phyloP scores from a whole-genome alignment of 2,113 vertebrate species.

The Brachyhypopomus gauderio region DNA sequence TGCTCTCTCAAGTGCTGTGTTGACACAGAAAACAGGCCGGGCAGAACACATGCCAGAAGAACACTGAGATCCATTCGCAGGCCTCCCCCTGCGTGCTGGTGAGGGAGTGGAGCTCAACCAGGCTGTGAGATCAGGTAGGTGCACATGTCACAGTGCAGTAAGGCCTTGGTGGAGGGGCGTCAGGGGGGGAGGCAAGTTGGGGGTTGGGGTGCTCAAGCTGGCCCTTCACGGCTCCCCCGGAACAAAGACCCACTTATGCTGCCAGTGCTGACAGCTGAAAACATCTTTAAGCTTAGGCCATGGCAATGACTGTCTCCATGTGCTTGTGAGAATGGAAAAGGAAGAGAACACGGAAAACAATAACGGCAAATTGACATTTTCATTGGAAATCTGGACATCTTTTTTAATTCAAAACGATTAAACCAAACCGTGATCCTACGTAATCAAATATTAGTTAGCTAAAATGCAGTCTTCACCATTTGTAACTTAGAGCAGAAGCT shows the following conservation, averaged over 20 bases:
- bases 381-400: not conserved
- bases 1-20: constrained; percentile 73
- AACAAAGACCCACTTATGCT: constrained; percentile 76
- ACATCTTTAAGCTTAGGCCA: constrained; percentile 68
- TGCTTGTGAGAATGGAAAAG: constrained; percentile 27
- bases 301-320: constrained; percentile 48
- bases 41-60: constrained; percentile 58
- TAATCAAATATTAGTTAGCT: no score
- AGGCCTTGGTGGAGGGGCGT: constrained; percentile 30
- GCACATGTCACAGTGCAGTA: constrained; percentile 39
- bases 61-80: constrained; percentile 68
- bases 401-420: no score
- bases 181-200: constrained; percentile 40
- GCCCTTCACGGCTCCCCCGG: constrained; percentile 57
- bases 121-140: constrained; percentile 54
- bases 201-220: constrained; percentile 48
- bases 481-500: no score
- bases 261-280: constrained; percentile 76
- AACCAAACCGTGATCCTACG: no score
- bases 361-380: not conserved
- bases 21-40: constrained; percentile 73
- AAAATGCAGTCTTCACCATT: no score
- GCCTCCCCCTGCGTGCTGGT: constrained; percentile 40
- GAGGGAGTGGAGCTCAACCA: constrained; percentile 31
- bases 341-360: not conserved